Evolutionary conservation across 2,797 vertebrate genomes (phyloP).

Genomic region (Gila robusta): DNA sequence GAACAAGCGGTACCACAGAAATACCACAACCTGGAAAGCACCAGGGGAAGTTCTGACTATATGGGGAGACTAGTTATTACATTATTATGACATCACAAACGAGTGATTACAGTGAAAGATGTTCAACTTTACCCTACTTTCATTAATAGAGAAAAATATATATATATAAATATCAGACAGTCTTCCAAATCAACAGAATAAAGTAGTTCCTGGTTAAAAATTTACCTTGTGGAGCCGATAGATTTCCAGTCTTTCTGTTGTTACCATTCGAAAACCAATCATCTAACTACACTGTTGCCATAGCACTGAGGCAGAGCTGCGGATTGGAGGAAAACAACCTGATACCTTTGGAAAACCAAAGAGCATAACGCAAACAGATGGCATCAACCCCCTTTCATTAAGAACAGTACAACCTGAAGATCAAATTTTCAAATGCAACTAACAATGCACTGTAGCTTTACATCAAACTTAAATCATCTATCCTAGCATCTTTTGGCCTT

Average conservation of each 20-base stretch:
- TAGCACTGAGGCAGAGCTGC: neutral
- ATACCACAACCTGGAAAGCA: conserved; percentile 16
- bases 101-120: neutral
- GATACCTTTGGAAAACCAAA: neutral
- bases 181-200: conserved; percentile 9
- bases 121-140: conserved; percentile 6
- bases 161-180: neutral
- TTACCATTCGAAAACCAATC: conserved; percentile 1
- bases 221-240: neutral
- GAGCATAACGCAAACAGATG: neutral
- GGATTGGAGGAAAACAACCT: neutral
- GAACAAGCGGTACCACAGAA: neutral
- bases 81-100: neutral
- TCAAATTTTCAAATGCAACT: neutral
- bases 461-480: neutral
- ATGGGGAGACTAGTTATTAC: neutral
- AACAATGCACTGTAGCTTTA: neutral
- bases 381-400: neutral
- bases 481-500: neutral
- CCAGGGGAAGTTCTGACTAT: neutral
- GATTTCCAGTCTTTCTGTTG: neutral
- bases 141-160: neutral
- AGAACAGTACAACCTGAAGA: neutral
- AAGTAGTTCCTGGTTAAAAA: conserved; percentile 15
- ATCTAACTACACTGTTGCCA: neutral